Base-by-base conservation (phyloP, 2,113 vertebrate species). In the Scophthalmus maximus region DNA sequence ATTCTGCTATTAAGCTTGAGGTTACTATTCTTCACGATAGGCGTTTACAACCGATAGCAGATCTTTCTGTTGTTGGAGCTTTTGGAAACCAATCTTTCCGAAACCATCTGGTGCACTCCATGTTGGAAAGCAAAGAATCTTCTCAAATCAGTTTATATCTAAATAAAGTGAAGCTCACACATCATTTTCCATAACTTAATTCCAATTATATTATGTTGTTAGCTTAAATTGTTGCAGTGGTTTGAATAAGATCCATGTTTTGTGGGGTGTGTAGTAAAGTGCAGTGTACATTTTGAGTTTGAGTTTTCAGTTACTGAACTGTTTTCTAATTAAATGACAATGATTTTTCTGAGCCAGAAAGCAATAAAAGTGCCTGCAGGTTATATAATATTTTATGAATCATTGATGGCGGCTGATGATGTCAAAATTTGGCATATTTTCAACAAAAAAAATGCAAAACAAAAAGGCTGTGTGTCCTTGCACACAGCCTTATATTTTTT, bases 1-100 rank as follows among this genome's bases (percentile, higher is more conserved):
- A 75, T 66, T 72, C 36, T 73, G 17, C 36, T 42, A 59, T 49
- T 55, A 60, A 47, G 53, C 25, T 58, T 60, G 1, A 79, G 42
- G 42, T 18, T n/a, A n/a, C 2, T 46, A 17, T 50, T 79, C 17
- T 74, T 71, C 40, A 44, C 38, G 57, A 68, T 22, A 69, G 30
- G 20, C 36, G 17, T 53, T 73, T 71, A 59, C 9, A 73, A 14
- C 18, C 22, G 34, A 29, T 36, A 29, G 40, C 61, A 46, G 6
- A 38, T 56, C 22, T 26, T 25, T 65, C 27, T 63, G 25, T 52
- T 78, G 46, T 6, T 26, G 36, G 6, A n/a, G n/a, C n/a, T n/a
- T 30, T 46, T 9, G n/a, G 44, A 46, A 20, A 20, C 34, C n/a
- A n/a, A n/a, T n/a, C n/a, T n/a, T n/a, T n/a, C n/a, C n/a, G n/a